Evolutionary conservation across 2,113 vertebrate genomes (phyloP).

Genomic region (Oncorhynchus masou): DNA sequence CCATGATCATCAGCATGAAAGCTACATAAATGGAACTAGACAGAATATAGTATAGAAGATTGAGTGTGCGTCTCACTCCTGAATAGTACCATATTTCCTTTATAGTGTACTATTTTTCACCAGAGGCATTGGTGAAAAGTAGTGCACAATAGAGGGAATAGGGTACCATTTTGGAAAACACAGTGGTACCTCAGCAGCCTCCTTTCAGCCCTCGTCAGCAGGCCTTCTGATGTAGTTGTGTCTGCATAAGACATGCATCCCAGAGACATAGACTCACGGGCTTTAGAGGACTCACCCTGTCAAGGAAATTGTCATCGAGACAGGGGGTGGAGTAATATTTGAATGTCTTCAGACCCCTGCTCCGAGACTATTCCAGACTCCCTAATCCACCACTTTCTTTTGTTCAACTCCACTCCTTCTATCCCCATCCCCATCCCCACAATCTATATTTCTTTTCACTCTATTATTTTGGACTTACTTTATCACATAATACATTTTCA

Average conservation of each 20-base stretch:
- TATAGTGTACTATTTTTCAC: no score
- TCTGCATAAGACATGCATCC: slow-evolving; percentile 35
- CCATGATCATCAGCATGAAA: no score
- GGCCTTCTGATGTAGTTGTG: slow-evolving; percentile 52
- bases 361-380: slow-evolving; percentile 34
- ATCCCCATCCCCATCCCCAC: slow-evolving; percentile 29
- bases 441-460: slow-evolving; percentile 24
- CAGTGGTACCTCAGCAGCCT: slow-evolving; percentile 9
- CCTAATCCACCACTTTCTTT: slow-evolving; percentile 43
- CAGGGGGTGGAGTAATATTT: slow-evolving; percentile 43
- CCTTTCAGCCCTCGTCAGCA: slow-evolving; percentile 44
- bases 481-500: background rate
- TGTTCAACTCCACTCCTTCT: slow-evolving; percentile 41
- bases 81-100: no score
- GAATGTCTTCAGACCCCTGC: slow-evolving; percentile 49
- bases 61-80: no score
- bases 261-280: background rate
- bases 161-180: no score
- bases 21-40: slow-evolving; percentile 4
- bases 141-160: no score
- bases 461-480: background rate
- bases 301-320: slow-evolving; percentile 50
- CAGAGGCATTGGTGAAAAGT: no score
- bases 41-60: no score
- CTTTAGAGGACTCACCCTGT: slow-evolving; percentile 33